Conservation (phyloP, 2,797 vertebrate species). For the Poeciliopsis paucimaculata region DNA sequence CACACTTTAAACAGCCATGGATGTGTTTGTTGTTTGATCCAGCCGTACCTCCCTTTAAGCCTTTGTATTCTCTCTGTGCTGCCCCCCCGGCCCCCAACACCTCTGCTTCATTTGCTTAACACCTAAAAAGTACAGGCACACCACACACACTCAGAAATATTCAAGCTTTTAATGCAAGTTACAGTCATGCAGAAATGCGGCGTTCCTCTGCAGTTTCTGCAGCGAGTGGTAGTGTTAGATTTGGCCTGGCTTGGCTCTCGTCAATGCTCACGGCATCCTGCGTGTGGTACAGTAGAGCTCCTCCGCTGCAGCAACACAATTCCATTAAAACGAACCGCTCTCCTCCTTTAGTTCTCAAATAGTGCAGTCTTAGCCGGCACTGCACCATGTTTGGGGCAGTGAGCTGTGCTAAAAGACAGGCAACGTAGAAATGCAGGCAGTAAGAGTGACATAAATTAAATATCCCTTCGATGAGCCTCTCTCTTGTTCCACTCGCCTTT, state of each 20-base stretch:
- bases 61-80: conserved; percentile 12
- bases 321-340: conserved; percentile 57
- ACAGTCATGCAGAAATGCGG: conserved; percentile 40
- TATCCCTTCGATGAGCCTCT: conserved; percentile 69
- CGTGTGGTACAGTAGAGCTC: conserved; percentile 29
- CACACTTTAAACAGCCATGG: conserved; percentile 27
- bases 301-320: conserved; percentile 53
- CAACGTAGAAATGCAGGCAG: conserved; percentile 66
- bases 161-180: conserved; percentile 1
- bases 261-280: conserved; percentile 23
- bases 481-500: conserved; percentile 72
- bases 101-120: conserved; percentile 26
- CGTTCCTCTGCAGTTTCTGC: conserved; percentile 55
- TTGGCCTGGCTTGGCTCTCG: conserved; percentile 36
- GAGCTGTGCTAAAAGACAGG: conserved; percentile 79
- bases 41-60: conserved; percentile 31
- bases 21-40: conserved; percentile 24
- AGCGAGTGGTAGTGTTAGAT: conserved; percentile 60
- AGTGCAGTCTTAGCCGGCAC: conserved; percentile 47
- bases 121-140: conserved; percentile 12
- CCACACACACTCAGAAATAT: conserved; percentile 5
- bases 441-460: conserved; percentile 81
- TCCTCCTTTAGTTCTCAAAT: conserved; percentile 29
- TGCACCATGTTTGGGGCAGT: conserved; percentile 73
- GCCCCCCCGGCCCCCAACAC: not conserved